Percentiles rank a stretch among this genome's conserved stretches.
These are phyloP conservation scores for Myocastor coypus DNA, from an alignment of 2,113 vertebrate genomes.

Conservation along the genomic window DNA sequence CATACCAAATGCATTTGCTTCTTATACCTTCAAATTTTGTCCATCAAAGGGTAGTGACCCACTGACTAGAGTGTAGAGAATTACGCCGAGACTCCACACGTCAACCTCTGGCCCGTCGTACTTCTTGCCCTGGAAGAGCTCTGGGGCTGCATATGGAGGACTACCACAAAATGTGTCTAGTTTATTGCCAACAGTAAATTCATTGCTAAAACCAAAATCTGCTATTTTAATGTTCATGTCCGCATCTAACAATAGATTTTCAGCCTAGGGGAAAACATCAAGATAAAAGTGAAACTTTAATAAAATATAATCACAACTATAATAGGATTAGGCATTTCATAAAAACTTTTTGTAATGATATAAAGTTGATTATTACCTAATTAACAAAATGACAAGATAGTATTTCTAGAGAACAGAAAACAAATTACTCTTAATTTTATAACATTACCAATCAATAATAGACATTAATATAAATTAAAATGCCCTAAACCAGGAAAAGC, in stretches of 20 bases:
- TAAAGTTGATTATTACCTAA: neutral
- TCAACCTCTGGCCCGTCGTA: constrained; percentile 99
- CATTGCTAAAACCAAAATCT: constrained; percentile 99
- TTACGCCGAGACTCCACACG: constrained; percentile 99
- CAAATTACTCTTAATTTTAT: constrained; percentile 39
- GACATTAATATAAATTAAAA: neutral
- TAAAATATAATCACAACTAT: constrained; percentile 55
- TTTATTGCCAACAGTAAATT: constrained; percentile 98
- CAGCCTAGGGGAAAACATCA: constrained; percentile 90
- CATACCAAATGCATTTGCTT: neutral
- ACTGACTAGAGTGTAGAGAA: constrained; percentile 98
- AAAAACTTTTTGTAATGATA: constrained; percentile 46
- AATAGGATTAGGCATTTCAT: constrained; percentile 65
- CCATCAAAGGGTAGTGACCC: constrained; percentile 98
- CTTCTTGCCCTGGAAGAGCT: constrained; percentile 99
- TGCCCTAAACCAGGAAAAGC: neutral
- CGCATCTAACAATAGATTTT: constrained; percentile 98
- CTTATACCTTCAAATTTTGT: constrained; percentile 96
- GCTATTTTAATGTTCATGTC: constrained; percentile 99
- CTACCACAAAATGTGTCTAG: constrained; percentile 99
- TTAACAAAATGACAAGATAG: constrained; percentile 47
- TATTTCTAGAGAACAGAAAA: neutral
- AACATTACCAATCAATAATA: neutral
- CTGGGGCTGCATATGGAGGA: constrained; percentile 97
- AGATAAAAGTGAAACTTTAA: constrained; percentile 78